A percentile compares a stretch with the other conserved stretches of the same genome.
These are phyloP conservation scores for Rhynchopsitta pachyrhyncha DNA, from an alignment of 2,113 vertebrate genomes.

Conservation along the genomic window DNA sequence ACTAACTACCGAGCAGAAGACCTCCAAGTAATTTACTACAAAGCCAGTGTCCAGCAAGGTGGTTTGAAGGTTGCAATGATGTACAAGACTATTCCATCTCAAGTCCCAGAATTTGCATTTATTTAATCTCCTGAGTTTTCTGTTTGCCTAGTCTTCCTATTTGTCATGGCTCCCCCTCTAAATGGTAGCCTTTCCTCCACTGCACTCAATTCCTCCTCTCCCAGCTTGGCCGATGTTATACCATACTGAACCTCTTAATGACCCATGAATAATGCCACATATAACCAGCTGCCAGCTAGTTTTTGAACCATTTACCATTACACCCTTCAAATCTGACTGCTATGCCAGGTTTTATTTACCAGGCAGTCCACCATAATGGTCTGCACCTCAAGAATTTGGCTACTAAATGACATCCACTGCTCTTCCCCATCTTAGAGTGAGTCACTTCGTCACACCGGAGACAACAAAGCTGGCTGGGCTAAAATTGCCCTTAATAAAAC, in stretches of 20 bases:
- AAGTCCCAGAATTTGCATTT: background rate
- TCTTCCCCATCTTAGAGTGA: background rate
- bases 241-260: accelerated
- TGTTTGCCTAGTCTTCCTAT: background rate
- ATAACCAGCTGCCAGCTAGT: background rate
- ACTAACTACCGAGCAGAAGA: background rate
- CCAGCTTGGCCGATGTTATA: background rate
- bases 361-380: background rate
- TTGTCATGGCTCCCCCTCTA: background rate
- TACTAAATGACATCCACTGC: background rate
- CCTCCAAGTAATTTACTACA: background rate
- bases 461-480: background rate
- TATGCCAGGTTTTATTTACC: background rate
- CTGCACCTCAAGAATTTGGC: background rate
- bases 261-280: background rate
- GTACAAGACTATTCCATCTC: background rate
- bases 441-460: background rate
- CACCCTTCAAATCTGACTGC: background rate
- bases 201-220: background rate
- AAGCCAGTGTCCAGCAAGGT: background rate
- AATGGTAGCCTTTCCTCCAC: background rate
- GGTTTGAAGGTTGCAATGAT: background rate
- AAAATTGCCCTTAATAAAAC: background rate
- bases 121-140: background rate
- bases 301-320: background rate